Base-by-base conservation (phyloP, 2,888 invertebrate genomes). In the Pseudoips prasinana region DNA sequence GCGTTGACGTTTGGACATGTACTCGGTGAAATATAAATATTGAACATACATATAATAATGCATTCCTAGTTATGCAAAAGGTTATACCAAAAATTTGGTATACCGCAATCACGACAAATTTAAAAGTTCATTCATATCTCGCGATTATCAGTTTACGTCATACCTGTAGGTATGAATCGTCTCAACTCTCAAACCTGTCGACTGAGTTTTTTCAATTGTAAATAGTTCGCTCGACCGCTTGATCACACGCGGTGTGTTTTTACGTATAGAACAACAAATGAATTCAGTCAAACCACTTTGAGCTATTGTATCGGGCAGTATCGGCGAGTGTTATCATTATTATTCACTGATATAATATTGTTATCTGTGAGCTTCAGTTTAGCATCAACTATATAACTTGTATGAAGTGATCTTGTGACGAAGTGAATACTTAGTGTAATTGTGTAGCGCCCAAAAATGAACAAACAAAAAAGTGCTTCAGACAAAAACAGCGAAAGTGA, bases 201-300 rank as follows among this genome's bases (percentile, higher is more conserved):
- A 79, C 64, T 65, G 58, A 66, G 81, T 82, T 83, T 84, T 83
- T 82, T 68, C 67, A 55, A 65, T 64, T 67, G 76, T 80, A 80
- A 82, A 84, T 77, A 81, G 75, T 79, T 62, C 57, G 59, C 54
- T 64, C 65, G 68, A 64, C 64, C 69, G 73, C 71, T 68, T 66
- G 66, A 62, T 64, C 64, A 60, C 63, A 62, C 58, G 62, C 66
- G 64, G 67, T 66, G 53, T 62, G 50, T 59, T 68, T 68, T 58
- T 64, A 58, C 51, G 51, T 30, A 39, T 48, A 29, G 56, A 49
- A 43, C 55, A 48, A 58, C 59, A 54, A 60, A 56, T 58, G 48
- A 50, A 49, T 59, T 59, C 40, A 41, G 46, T 33, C 43, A 8
- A 25, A 25, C 11, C 10, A 10, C 14, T 7, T 22, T 9, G 9